phyloP scores from a whole-genome alignment of 2,888 invertebrate genomes.

The Cheilosia variabilis region DNA sequence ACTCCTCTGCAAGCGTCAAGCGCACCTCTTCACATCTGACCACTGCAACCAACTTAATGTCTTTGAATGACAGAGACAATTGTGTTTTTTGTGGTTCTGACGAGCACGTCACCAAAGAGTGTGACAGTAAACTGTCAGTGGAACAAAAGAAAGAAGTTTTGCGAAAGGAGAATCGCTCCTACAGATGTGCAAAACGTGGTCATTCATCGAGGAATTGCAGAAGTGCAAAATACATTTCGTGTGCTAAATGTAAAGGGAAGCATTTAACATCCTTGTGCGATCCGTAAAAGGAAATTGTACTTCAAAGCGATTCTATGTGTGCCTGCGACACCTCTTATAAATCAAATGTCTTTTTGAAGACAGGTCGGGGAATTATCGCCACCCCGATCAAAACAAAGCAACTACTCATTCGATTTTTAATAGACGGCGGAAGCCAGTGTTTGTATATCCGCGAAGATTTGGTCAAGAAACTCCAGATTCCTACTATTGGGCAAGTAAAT shows the following conservation, averaged over 20 bases:
- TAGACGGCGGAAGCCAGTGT: slow-evolving; percentile 9
- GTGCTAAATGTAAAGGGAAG: slow-evolving; percentile 16
- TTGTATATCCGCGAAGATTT: slow-evolving; percentile 6
- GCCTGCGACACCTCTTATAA: not conserved
- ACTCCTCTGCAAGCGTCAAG: not conserved
- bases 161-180: not conserved
- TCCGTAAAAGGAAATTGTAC: not conserved
- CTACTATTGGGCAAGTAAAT: slow-evolving; percentile 7
- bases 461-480: not conserved
- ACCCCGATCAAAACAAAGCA: not conserved
- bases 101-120: not conserved
- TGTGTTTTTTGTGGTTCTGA: not conserved
- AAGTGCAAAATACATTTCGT: not conserved
- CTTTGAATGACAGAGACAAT: not conserved
- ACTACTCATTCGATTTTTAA: slow-evolving; percentile 8
- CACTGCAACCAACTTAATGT: slow-evolving; percentile 5
- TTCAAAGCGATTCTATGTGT: slow-evolving; percentile 4
- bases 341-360: slow-evolving; percentile 11
- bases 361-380: not conserved
- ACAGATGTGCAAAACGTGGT: slow-evolving; percentile 2
- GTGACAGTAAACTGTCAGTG: not conserved
- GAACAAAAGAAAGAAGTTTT: slow-evolving; percentile 4
- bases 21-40: not conserved
- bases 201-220: slow-evolving; percentile 7
- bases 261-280: slow-evolving; percentile 18